Evolutionary conservation across 1,140 invertebrate genomes (phyloP).

Genomic region (Nomia melanderi): DNA sequence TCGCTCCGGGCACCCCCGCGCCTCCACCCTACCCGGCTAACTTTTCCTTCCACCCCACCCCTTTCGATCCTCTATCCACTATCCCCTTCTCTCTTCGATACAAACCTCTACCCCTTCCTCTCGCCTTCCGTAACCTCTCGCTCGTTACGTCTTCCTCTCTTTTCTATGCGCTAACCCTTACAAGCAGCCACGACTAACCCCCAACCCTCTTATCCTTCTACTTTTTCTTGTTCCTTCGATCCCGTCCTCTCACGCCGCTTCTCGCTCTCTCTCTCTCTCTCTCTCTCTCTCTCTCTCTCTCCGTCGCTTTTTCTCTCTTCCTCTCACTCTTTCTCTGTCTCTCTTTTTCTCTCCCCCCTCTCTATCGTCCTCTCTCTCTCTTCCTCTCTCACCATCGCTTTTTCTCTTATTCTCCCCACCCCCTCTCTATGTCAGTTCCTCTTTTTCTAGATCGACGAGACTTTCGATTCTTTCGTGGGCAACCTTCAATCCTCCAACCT

Average conservation of each 20-base stretch:
- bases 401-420: constrained; percentile 8
- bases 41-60: no score
- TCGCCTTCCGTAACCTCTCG: constrained; percentile 39
- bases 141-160: constrained; percentile 29
- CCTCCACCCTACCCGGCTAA: constrained; percentile 44
- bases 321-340: constrained; percentile 28
- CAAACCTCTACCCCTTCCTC: constrained; percentile 36
- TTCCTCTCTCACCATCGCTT: not conserved
- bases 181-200: constrained; percentile 60
- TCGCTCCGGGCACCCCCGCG: constrained; percentile 43
- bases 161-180: constrained; percentile 31
- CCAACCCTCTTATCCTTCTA: constrained; percentile 32
- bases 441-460: constrained; percentile 48
- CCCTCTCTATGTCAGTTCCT: constrained; percentile 30
- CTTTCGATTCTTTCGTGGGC: constrained; percentile 69
- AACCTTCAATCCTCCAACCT: constrained; percentile 61
- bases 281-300: constrained; percentile 5
- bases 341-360: constrained; percentile 2
- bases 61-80: no score
- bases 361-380: constrained; percentile 26
- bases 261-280: not conserved
- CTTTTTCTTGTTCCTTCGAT: constrained; percentile 4
- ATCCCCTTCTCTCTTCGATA: constrained; percentile 47
- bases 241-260: constrained; percentile 14
- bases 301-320: not conserved